These are phyloP conservation scores for Momotus momota DNA, from an alignment of 2,797 vertebrate genomes.

Conservation along the genomic window DNA sequence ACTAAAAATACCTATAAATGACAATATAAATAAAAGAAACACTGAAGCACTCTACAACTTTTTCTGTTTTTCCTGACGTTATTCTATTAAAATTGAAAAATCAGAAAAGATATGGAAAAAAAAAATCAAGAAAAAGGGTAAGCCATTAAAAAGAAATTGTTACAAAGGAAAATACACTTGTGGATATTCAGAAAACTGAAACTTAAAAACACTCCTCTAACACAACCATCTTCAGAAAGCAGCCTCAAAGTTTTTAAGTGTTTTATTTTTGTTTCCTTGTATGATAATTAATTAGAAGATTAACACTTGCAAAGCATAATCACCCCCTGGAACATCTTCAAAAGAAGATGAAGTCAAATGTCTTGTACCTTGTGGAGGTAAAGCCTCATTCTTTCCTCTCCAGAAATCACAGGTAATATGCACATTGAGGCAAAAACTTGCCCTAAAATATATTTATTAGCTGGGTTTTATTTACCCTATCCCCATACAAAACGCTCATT, in stretches of 20 bases:
- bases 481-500: accelerated
- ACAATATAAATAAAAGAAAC: neutral
- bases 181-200: neutral
- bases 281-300: neutral
- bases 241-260: neutral
- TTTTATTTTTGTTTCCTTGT: neutral
- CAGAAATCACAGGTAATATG: neutral
- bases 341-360: neutral
- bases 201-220: neutral
- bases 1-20: neutral
- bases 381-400: neutral
- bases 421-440: neutral
- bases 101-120: neutral
- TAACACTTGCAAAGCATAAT: neutral
- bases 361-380: accelerated
- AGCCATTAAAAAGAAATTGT: neutral
- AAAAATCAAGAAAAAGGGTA: neutral
- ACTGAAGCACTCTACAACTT: accelerated
- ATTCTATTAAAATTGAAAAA: neutral
- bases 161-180: neutral
- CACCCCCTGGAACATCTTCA: neutral
- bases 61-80: neutral
- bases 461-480: neutral
- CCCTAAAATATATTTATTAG: neutral
- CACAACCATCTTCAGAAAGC: neutral